Conservation (phyloP, 2,888 invertebrate genomes). For the Andrena bicolor region DNA sequence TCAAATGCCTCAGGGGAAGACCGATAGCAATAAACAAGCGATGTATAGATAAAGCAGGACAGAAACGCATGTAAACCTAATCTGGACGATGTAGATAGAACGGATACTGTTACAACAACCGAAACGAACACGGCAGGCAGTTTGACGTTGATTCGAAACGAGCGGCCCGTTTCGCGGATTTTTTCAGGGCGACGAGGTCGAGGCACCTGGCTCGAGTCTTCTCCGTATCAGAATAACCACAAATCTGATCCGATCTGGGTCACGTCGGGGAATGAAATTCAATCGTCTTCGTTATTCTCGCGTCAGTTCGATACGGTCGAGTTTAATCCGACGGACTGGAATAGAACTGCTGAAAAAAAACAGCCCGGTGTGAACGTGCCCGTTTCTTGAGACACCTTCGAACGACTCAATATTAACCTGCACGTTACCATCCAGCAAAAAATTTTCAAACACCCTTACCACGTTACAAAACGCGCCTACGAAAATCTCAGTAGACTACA, state of each 20-base stretch:
- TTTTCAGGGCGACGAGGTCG: constrained; percentile 39
- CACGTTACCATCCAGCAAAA: no score
- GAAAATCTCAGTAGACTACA: no score
- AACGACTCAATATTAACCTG: neutral
- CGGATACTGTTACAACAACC: constrained; percentile 10
- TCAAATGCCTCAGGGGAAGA: neutral
- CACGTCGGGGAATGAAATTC: constrained; percentile 56
- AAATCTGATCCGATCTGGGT: constrained; percentile 64
- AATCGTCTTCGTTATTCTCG: constrained; percentile 50
- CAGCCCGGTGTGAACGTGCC: neutral
- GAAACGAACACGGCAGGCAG: neutral
- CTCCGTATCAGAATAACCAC: constrained; percentile 56
- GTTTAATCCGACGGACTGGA: constrained; percentile 45
- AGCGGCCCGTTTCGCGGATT: constrained; percentile 24
- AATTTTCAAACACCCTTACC: no score
- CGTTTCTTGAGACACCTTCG: neutral
- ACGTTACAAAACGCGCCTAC: no score
- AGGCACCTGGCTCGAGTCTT: constrained; percentile 21
- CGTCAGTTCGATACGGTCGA: constrained; percentile 15
- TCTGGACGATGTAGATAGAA: neutral
- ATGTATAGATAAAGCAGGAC: neutral
- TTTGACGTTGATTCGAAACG: constrained; percentile 10
- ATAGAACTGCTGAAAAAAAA: constrained; percentile 21
- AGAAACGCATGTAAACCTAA: constrained; percentile 21
- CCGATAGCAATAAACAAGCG: neutral